Evolutionary conservation across 2,113 vertebrate species (phyloP).

Genomic region (Paramormyrops kingsleyae): DNA sequence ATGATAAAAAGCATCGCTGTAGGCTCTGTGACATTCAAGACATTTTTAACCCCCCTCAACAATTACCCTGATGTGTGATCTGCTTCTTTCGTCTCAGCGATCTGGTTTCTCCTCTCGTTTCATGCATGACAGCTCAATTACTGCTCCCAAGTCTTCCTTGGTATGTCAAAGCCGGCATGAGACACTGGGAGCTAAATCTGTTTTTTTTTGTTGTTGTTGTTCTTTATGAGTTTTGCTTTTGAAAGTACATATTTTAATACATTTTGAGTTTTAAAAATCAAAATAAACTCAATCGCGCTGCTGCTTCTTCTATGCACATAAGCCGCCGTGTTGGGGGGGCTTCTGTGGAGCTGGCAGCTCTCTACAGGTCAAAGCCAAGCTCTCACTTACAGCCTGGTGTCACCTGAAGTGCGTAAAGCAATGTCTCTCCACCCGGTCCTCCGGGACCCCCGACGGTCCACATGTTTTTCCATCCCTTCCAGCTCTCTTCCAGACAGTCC

Average conservation of each 20-base stretch:
- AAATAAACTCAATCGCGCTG: background rate
- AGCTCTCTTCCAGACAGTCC: background rate
- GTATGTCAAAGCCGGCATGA: background rate
- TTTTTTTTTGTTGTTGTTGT: background rate
- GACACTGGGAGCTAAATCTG: background rate
- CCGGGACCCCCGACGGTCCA: background rate
- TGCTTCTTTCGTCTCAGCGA: background rate
- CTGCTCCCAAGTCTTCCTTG: background rate
- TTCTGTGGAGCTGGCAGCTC: background rate
- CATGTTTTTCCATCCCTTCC: no score
- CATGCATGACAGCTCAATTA: background rate
- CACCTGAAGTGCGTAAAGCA: background rate
- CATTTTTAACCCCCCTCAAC: background rate
- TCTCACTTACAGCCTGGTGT: background rate
- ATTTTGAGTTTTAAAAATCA: background rate
- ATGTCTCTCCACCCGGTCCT: background rate
- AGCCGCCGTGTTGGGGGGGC: background rate
- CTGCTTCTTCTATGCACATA: background rate
- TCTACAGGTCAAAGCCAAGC: background rate
- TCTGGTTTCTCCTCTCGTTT: background rate
- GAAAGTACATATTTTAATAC: slow-evolving; percentile 3
- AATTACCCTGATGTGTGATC: background rate
- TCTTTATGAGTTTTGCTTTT: background rate
- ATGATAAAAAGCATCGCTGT: background rate
- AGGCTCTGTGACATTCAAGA: background rate